Base-by-base conservation (phyloP, 2,113 vertebrate genomes). In the Actenoides hombroni region DNA sequence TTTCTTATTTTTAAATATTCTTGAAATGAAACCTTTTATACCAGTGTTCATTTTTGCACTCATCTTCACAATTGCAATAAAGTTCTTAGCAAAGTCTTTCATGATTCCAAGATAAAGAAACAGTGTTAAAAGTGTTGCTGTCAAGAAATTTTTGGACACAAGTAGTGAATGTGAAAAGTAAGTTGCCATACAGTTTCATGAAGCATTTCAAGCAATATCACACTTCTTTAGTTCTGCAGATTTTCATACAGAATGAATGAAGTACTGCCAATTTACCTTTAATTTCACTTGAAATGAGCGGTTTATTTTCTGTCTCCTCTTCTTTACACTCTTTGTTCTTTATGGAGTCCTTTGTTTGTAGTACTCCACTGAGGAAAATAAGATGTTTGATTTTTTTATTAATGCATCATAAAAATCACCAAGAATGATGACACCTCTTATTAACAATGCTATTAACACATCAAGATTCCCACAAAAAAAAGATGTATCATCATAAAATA, bases 251-350 rank as follows among this genome's bases (percentile, higher is more conserved):
- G 82, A 79, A 90, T 28, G 78, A 85, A 68, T 13, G 4, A 42
- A 86, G 49, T 31, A 83, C 25, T 61, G 54, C 7, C 17, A 81
- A 79, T 70, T 68, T 98, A 99, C 98, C 98, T 98, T 97, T 98
- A 88, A 98, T 90, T 97, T 98, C 98, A 25, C 94, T 97, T 82
- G 98, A 88, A 40, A 96, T 89, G 17, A 97, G 96, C 76, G 95
- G 92, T 80, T 98, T 98, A 61, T 94, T 98, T 95, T 98, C 98
- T 75, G 81, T 90, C 69, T 96, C 98, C 65, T 98, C 98, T 86
- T 97, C 97, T 91, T 98, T 97, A 86, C 76, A 80, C 10, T 97
- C 94, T 91, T 97, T 97, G 78, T 83, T 97, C 74, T 88, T 93
- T 91, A 97, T 85, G 54, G 92, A 31, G 16, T 98, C 98, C 69